These are phyloP conservation scores for Thalassophryne amazonica DNA, from an alignment of 2,797 vertebrate species.

Conservation along the genomic window DNA sequence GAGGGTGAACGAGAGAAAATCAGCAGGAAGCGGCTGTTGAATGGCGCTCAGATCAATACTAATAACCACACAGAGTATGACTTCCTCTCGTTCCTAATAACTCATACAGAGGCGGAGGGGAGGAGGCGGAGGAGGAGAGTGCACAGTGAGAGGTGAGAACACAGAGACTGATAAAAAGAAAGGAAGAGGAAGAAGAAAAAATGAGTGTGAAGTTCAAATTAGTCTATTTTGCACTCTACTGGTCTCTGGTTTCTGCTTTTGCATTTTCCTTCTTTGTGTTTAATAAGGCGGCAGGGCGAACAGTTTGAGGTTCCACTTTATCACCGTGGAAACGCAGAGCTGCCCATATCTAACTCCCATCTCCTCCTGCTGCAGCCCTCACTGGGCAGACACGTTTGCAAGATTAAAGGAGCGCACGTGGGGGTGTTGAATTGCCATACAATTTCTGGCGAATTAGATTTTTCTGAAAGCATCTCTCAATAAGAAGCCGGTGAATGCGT, in stretches of 20 bases:
- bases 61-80: constrained; percentile 70
- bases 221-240: constrained; percentile 33
- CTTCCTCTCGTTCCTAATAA: constrained; percentile 71
- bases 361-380: constrained; percentile 48
- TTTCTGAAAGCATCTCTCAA: constrained; percentile 78
- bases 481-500: constrained; percentile 67
- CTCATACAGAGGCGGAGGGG: constrained; percentile 43
- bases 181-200: constrained; percentile 25
- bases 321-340: constrained; percentile 58
- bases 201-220: constrained; percentile 32
- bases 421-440: constrained; percentile 39
- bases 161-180: constrained; percentile 16
- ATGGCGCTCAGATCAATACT: constrained; percentile 74
- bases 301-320: constrained; percentile 62
- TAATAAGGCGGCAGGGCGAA: constrained; percentile 52
- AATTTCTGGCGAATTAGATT: constrained; percentile 75
- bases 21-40: constrained; percentile 71
- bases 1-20: constrained; percentile 52
- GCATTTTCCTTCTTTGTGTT: constrained; percentile 32
- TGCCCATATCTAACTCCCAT: constrained; percentile 38
- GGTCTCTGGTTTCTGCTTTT: constrained; percentile 6
- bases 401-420: constrained; percentile 22
- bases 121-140: constrained; percentile 9
- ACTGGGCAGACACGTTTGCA: constrained; percentile 39
- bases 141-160: constrained; percentile 10